Evolutionary conservation across 2,797 vertebrate genomes (phyloP), one percentile per base, ranked within the genome.

Genomic region (Platyrinchus mystaceus): DNA sequence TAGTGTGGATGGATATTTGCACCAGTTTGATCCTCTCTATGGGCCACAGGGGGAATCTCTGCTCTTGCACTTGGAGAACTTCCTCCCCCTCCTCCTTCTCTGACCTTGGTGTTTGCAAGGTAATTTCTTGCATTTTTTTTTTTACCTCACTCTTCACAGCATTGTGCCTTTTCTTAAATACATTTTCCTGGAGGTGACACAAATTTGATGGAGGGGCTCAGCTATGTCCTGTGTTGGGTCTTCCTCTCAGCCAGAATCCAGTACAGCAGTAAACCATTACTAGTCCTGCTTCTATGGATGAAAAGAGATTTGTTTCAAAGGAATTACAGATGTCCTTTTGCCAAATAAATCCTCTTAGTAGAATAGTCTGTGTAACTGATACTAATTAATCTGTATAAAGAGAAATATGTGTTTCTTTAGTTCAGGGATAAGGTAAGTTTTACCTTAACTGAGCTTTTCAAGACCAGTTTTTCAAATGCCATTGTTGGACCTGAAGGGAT

Each of bases 21-120:
- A 46, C 6, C 2, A 2, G 2, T 9, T 3, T 8, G 5, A 22
- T 46, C 20, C 6, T n/a, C 5, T 63, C 18, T 1, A 1, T 49
- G 46, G 17, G 6, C 43, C 34, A 5, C 34, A 47, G 27, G 7
- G 2, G 4, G 30, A 59, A n/a, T n/a, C 24, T 63, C 22, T 53
- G 9, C 55, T 68, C 11, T 32, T 9, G 7, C 5, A 5, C 34
- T 39, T 34, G 34, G 12, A 68, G 3, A 15, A 12, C 7, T 13
- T 67, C 19, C 23, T 62, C 4, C 5, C 3, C 6, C 8, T 50
- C 15, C 7, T 80, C 6, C 6, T 63, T 37, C 63, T 56, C 21
- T 24, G 36, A 50, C 15, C 4, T 28, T 56, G 24, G 3, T 43
- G 12, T 63, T 67, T 71, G 8, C 26, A 46, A 6, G 9, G 15